These are phyloP conservation scores for Trichonephila clavata DNA, from an alignment of 1,140 invertebrate species.

Conservation along the genomic window DNA sequence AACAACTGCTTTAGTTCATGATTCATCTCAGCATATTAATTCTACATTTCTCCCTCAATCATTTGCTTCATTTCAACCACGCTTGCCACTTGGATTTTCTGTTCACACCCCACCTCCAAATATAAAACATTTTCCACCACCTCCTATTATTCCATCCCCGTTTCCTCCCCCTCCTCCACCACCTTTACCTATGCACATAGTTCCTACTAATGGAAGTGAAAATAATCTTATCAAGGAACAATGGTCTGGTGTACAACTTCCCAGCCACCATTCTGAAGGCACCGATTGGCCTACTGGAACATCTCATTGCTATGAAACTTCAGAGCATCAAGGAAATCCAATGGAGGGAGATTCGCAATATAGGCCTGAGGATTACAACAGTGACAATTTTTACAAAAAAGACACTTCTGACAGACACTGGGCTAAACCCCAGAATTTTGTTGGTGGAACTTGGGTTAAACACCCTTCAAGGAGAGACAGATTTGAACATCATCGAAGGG, in stretches of 20 bases:
- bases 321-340: not conserved
- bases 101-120: conserved; percentile 58
- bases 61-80: conserved; percentile 30
- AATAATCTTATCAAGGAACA: not conserved
- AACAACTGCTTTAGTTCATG: conserved; percentile 5
- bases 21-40: not conserved
- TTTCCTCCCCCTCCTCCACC: conserved; percentile 54
- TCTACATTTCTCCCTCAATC: not conserved
- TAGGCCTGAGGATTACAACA: not conserved
- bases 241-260: conserved; percentile 6
- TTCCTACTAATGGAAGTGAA: conserved; percentile 1
- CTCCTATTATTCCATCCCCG: conserved; percentile 4
- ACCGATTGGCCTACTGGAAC: not conserved
- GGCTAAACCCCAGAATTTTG: not conserved
- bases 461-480: not conserved
- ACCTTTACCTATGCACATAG: conserved; percentile 24
- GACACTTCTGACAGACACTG: not conserved
- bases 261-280: not conserved
- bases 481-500: not conserved
- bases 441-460: not conserved
- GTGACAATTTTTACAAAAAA: conserved; percentile 15
- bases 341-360: not conserved
- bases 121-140: conserved; percentile 39
- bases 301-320: not conserved
- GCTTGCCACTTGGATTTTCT: conserved; percentile 48